Evolutionary conservation across 2,888 invertebrate genomes (phyloP), one percentile per base, ranked within the genome.

Genomic region (Griposia aprilina): DNA sequence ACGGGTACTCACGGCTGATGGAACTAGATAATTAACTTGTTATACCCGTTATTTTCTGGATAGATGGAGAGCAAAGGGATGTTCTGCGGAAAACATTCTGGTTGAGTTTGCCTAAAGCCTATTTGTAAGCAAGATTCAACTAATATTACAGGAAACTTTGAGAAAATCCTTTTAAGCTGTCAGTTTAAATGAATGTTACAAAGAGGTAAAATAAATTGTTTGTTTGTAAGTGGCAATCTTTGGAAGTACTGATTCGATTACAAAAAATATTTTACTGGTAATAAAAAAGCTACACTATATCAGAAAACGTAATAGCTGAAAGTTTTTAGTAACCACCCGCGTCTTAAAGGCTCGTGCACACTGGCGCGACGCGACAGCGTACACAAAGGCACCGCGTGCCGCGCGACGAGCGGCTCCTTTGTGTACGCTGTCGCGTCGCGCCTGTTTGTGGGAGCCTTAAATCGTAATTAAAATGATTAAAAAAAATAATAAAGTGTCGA

Each of bases 21-120:
- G 68, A 63, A 75, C 80, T 41, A 20, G 67, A 84, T 88, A 88
- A 88, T 87, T 84, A 85, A 77, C 75, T 80, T 69, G 80, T 67
- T 76, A 84, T 55, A 68, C 20, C 74, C 66, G 60, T 74, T 83
- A 83, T 83, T 83, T 86, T 83, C 78, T 63, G 67, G 62, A n/a
- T 83, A 50, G 70, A 55, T 83, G 63, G 48, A 66, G 48, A 52
- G 52, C 57, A 76, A 75, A 83, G 55, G 72, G 45, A 59, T 69
- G 68, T 52, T 72, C 63, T 23, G 26, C 7, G 57, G 48, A 70
- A 60, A 67, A 41, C 45, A 26, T 59, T 80, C 20, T 30, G 55
- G 36, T 41, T 45, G 41, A 30, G 63, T 72, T 45, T 0, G 70
- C 17, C 26, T 45, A 0, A 3, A 20, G 11, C 11, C 11, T 67